Conservation (phyloP, 2,797 vertebrate genomes). For the Chromis chromis region DNA sequence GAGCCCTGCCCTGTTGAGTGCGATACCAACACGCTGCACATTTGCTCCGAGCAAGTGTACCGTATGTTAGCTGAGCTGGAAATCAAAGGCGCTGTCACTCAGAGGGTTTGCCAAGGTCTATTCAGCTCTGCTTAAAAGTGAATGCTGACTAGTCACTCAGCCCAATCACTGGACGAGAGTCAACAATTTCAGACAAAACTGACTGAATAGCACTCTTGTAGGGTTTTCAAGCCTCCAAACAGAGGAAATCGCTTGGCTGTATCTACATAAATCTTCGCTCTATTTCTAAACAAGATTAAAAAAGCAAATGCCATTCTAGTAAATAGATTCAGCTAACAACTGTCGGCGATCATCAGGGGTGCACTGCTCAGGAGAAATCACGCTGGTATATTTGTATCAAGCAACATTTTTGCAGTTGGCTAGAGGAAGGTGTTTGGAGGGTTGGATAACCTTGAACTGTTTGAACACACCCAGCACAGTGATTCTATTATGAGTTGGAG, state of each 20-base stretch:
- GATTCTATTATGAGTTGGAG: constrained; percentile 73
- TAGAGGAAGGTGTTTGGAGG: constrained; percentile 56
- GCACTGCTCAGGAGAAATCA: constrained; percentile 21
- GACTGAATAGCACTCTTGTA: constrained; percentile 10
- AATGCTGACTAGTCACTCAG: constrained; percentile 35
- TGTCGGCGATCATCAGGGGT: constrained; percentile 44
- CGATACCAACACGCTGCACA: constrained; percentile 58
- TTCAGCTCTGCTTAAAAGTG: constrained; percentile 46
- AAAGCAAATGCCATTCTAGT: constrained; percentile 43
- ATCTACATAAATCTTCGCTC: constrained; percentile 33
- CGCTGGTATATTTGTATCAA: constrained; percentile 54
- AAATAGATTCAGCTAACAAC: constrained; percentile 45
- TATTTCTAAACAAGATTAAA: constrained; percentile 44
- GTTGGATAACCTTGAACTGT: constrained; percentile 66
- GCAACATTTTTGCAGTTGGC: constrained; percentile 51
- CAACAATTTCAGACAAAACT: constrained; percentile 33
- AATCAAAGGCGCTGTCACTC: constrained; percentile 31
- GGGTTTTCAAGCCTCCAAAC: constrained; percentile 16
- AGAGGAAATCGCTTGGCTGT: constrained; percentile 48
- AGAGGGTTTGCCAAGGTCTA: constrained; percentile 21
- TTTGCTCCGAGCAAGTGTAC: constrained; percentile 31
- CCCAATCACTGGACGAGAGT: constrained; percentile 28
- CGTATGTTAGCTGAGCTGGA: constrained; percentile 13
- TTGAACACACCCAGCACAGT: constrained; percentile 65
- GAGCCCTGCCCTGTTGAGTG: constrained; percentile 61